Evolutionary conservation across 2,113 vertebrate species (phyloP).

Genomic region (Patagioenas fasciata): DNA sequence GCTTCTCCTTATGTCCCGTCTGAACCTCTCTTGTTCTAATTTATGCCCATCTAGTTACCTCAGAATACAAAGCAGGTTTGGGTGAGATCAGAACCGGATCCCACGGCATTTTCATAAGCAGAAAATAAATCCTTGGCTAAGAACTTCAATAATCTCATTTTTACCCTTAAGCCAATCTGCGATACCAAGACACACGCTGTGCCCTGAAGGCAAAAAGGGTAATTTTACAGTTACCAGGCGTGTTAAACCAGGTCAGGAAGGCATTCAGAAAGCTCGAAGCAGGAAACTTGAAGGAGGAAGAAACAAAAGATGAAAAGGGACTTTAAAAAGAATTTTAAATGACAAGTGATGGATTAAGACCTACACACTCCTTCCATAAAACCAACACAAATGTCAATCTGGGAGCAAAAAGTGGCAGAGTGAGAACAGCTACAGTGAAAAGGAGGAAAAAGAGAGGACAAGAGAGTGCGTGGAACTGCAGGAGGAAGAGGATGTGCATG

Average conservation of each 20-base stretch:
- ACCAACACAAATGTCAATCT: not conserved
- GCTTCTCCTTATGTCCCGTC: not conserved
- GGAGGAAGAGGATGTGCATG: slow-evolving; percentile 61
- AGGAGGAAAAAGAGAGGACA: not conserved
- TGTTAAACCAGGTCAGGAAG: slow-evolving; percentile 32
- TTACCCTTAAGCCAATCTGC: not conserved
- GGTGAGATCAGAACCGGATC: not conserved
- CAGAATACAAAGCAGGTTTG: not conserved
- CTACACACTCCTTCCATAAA: not conserved
- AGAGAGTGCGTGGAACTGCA: not conserved
- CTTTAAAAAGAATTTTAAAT: not conserved
- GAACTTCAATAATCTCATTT: not conserved
- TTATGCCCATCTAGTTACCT: not conserved
- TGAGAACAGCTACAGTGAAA: not conserved
- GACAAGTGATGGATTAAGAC: not conserved
- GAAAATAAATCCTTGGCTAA: not conserved
- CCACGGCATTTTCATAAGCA: fast-evolving
- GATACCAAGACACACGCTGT: too few relatives aligned
- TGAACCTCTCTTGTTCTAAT: not conserved
- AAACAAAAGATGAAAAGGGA: slow-evolving; percentile 43
- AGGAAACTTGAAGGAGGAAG: slow-evolving; percentile 58
- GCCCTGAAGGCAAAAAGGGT: not conserved
- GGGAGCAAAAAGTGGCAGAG: not conserved
- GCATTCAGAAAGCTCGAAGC: not conserved
- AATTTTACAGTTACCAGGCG: not conserved